Evolutionary conservation across 2,797 vertebrate genomes (phyloP).

Genomic region (Alauda arvensis): DNA sequence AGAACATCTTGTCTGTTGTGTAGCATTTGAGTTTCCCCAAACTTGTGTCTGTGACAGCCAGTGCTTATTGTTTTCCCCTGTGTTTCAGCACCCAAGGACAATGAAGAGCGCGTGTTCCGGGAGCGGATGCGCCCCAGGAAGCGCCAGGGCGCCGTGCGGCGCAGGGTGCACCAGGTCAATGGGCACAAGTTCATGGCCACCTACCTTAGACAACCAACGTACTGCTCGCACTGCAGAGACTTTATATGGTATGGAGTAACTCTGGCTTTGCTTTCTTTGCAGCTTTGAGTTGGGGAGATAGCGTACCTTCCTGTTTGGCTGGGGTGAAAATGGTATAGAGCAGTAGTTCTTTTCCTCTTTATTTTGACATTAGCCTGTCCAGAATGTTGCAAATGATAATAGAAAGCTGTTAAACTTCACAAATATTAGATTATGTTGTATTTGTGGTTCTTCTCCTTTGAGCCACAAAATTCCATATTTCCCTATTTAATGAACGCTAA

Average conservation of each 20-base stretch:
- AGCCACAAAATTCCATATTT: not conserved
- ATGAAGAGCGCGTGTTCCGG: slow-evolving; percentile 92
- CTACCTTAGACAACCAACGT: slow-evolving; percentile 92
- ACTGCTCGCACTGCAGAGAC: slow-evolving; percentile 94
- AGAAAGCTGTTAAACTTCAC: not conserved
- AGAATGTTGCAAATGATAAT: not conserved
- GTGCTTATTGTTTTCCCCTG: not conserved
- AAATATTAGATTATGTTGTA: not conserved
- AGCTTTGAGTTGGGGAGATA: not conserved
- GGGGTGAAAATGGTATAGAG: not conserved
- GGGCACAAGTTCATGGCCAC: slow-evolving; percentile 98
- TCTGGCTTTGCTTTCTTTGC: not conserved
- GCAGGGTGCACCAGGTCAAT: slow-evolving; percentile 93
- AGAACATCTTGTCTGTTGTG: not conserved
- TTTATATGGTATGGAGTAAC: slow-evolving; percentile 86
- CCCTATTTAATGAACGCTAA: not conserved
- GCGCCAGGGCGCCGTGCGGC: slow-evolving; percentile 89
- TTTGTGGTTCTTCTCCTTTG: not conserved
- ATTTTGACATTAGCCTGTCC: not conserved
- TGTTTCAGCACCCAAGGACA: slow-evolving; percentile 82
- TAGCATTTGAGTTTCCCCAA: not conserved
- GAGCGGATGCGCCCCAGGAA: slow-evolving; percentile 92
- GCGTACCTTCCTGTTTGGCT: not conserved
- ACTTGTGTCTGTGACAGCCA: not conserved
- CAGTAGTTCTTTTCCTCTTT: not conserved